phyloP scores from a whole-genome alignment of 2,113 vertebrate genomes.

The Pontoporia blainvillei region DNA sequence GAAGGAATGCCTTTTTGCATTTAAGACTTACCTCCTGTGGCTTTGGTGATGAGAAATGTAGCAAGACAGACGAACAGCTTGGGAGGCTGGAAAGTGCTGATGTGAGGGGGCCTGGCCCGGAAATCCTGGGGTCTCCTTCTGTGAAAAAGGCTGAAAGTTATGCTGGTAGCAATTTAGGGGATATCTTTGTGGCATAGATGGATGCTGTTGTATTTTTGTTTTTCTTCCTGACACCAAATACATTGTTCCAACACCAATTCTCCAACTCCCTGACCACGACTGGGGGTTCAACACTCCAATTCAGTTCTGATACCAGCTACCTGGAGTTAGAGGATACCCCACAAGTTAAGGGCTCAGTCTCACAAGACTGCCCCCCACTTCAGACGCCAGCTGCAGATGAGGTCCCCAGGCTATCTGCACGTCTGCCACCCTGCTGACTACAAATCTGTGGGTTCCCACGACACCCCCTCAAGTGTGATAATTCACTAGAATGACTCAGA shows the following conservation, averaged over 20 bases:
- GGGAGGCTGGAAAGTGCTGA: background rate
- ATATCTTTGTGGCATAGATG: background rate
- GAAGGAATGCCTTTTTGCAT: background rate
- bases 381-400: background rate
- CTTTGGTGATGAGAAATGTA: background rate
- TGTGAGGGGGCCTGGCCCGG: background rate
- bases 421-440: too few species aligned
- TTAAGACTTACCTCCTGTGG: background rate
- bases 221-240: background rate
- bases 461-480: background rate
- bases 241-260: rapidly evolving
- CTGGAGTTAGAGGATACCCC: background rate
- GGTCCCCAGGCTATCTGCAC: background rate
- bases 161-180: background rate
- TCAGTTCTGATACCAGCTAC: background rate
- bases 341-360: background rate
- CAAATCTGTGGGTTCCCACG: background rate
- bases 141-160: background rate
- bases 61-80: background rate
- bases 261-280: background rate
- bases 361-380: background rate
- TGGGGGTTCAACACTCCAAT: background rate
- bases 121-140: background rate
- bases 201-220: background rate
- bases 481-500: background rate